A percentile compares a stretch with the other conserved stretches of the same genome.
Evolutionary conservation across 2,113 vertebrate species (phyloP).

Genomic region (Penelope pileata): DNA sequence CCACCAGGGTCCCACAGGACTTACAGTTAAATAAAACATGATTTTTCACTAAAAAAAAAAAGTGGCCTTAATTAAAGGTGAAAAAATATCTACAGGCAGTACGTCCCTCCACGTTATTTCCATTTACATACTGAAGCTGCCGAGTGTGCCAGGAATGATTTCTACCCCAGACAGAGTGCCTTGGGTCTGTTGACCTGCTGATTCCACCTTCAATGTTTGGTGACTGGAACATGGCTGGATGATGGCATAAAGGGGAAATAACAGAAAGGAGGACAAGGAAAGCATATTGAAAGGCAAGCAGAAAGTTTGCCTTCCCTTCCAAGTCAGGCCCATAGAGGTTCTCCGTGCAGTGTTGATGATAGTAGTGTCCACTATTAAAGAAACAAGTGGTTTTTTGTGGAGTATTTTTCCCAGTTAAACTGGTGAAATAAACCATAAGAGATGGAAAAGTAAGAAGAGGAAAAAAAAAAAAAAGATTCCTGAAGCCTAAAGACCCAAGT

Average conservation of each 20-base stretch:
- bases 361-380: not conserved
- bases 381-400: not conserved
- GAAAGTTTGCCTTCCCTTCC: not conserved
- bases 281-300: not conserved
- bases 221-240: not conserved
- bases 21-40: not conserved
- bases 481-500: fast-evolving
- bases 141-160: fast-evolving
- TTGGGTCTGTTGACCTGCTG: not conserved
- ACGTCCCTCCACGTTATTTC: not conserved
- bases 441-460: not conserved
- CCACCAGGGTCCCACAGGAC: not conserved
- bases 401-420: not conserved
- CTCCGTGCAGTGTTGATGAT: fast-evolving
- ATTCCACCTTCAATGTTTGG: not conserved
- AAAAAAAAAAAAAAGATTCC: fast-evolving
- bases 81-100: not conserved
- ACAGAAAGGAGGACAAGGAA: not conserved
- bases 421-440: not conserved
- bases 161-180: not conserved
- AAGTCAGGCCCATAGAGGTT: fast-evolving
- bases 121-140: not conserved
- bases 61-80: not conserved
- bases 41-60: not conserved
- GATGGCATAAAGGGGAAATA: not conserved